Base-by-base conservation (phyloP, 2,888 invertebrate genomes). In the Brachyptera putata region DNA sequence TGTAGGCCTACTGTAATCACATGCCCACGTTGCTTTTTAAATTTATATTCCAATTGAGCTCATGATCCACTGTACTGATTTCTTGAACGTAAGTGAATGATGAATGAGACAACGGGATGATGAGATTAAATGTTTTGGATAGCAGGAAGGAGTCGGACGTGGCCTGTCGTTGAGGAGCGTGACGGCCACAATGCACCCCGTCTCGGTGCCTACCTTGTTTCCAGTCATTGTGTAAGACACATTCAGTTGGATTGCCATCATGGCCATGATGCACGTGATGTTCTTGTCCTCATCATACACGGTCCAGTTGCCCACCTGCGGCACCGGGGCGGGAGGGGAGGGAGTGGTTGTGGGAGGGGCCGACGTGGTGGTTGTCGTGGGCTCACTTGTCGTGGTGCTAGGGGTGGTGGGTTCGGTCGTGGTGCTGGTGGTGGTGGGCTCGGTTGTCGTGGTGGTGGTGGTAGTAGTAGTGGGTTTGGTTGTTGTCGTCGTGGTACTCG, bases 201-300 rank as follows among this genome's bases (percentile, higher is more conserved):
- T n/a, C n/a, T 39, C 21, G 56, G n/a, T 21, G n/a, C 58, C 61
- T 66, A 71, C 72, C 65, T 71, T 65, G n/a, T 67, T 65, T 74
- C 77, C 71, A 13, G 70, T 69, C 62, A 75, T 76, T 22, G 72
- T 69, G 64, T 83, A 81, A 36, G 75, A 76, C 56, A 89, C 71
- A 65, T 82, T 84, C 59, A 89, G 73, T 69, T 84, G 81, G 3
- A 83, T 79, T 0, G 87, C 84, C 77, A 88, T 84, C 72, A 84
- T 77, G 5, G 84, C 72, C 53, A 86, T 69, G 24, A 90, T 79
- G 69, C 89, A 89, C 4, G 83, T 81, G 0, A 76, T 70, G 68
- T 84, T 83, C 1, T 58, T 61, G 26, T 69, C 70, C 11, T 64
- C 57, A 41, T 77, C 74, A 13, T 72, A 69, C 3, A 78, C 72